Evolutionary conservation across 2,797 vertebrate genomes (phyloP), one percentile per base, ranked within the genome.

Genomic region (Epinephelus coioides): DNA sequence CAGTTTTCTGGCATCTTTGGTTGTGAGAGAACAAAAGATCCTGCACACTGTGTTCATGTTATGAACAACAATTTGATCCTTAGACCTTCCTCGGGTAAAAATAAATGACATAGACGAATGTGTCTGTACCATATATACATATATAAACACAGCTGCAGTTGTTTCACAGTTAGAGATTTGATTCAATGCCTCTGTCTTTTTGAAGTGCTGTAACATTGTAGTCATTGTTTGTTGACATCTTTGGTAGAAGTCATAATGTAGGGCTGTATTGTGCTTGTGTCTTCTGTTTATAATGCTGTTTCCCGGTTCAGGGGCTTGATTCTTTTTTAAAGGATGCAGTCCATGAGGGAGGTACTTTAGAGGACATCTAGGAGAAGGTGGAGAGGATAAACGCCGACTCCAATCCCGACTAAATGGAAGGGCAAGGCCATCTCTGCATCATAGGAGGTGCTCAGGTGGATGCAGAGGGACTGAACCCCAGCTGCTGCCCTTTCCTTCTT

Each of bases 71-170:
- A 44, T 17, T 23, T 50, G 18, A 15, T 54, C 9, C 15, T 30
- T 7, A 17, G 25, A 40, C 17, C 19, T 50, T 49, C 5, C 9
- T 63, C 7, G 0, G 12, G 17, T 63, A 27, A 34, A 50, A 19
- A 7, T 34, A 34, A 34, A 34, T 4, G 12, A 8, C 47, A 6
- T 3, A 38, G 23, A 67, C 14, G 49, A 49, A 74, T 23, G 2
- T 2, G 0, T 34, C 1, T 0, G 38, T 0, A 18, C 44, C 21
- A 11, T 11, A 38, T 10, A 15, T 15, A 21, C 5, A 5, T 15
- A 54, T 55, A 44, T 30, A 27, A 40, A 30, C 34, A 44, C 4
- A 34, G 19, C 17, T 5, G 2, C 3, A 21, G 12, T 11, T 62
- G 7, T 62, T 38, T 70, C 5, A 9, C 46, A 23, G 19, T n/a